These are phyloP conservation scores for Tachysurus vachellii DNA, from an alignment of 2,113 vertebrate species.

Conservation along the genomic window DNA sequence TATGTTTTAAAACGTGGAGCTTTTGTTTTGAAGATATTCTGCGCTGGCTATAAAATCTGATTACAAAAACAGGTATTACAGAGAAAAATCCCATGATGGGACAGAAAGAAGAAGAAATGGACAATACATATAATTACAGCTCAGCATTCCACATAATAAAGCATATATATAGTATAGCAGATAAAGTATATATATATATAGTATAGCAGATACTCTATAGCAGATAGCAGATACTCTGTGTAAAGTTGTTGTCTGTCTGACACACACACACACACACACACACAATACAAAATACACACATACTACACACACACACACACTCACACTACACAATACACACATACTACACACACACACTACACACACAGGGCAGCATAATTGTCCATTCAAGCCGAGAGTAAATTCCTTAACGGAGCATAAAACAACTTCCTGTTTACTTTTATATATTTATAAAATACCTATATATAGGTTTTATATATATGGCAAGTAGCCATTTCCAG, in stretches of 20 bases:
- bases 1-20: conserved; percentile 37
- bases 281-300: too few species aligned
- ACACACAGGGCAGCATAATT: background rate
- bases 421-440: conserved; percentile 44
- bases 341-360: background rate
- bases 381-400: conserved; percentile 8
- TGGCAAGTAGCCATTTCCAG: background rate
- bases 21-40: background rate
- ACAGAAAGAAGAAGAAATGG: background rate
- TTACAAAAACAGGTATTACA: background rate
- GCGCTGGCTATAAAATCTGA: conserved; percentile 15
- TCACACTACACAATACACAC: background rate
- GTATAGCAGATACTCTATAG: too few species aligned
- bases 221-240: background rate
- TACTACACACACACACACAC: background rate
- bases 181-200: too few species aligned
- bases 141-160: background rate
- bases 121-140: background rate
- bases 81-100: background rate
- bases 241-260: background rate
- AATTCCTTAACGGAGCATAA: conserved; percentile 25
- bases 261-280: background rate
- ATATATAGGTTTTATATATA: background rate
- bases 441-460: too few species aligned
- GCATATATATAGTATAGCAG: background rate